Evolutionary conservation across 2,888 invertebrate species (phyloP).

Genomic region (Agapetus fuscipes): DNA sequence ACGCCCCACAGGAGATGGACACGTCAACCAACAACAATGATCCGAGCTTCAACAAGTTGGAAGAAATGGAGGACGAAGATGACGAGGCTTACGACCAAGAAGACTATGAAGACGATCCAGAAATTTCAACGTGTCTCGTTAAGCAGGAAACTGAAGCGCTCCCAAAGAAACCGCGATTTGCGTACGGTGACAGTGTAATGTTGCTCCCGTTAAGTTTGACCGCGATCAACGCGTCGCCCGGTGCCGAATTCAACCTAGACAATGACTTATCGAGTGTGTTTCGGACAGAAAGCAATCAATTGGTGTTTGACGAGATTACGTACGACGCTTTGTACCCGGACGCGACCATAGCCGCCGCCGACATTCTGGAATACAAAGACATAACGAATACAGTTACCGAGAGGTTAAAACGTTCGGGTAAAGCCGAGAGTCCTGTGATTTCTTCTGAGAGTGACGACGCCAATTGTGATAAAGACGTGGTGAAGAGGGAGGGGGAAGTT

Average conservation of each 20-base stretch:
- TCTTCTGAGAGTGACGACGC: slow-evolving; percentile 2
- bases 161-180: slow-evolving; percentile 4
- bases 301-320: not conserved
- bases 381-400: too few species aligned
- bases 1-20: slow-evolving; percentile 2
- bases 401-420: too few species aligned
- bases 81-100: not conserved
- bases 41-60: slow-evolving; percentile 4
- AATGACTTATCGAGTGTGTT: slow-evolving; percentile 27
- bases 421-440: too few species aligned
- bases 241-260: slow-evolving; percentile 1
- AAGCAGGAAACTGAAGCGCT: not conserved
- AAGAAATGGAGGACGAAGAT: not conserved
- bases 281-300: too few species aligned
- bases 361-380: too few species aligned
- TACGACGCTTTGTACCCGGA: not conserved
- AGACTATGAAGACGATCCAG: too few species aligned
- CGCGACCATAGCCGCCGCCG: too few species aligned
- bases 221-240: slow-evolving; percentile 14
- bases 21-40: slow-evolving; percentile 13
- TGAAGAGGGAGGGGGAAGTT: not conserved
- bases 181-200: slow-evolving; percentile 18
- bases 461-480: slow-evolving; percentile 9
- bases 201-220: slow-evolving; percentile 17
- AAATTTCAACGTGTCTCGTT: too few species aligned